These are phyloP conservation scores for Sebastes iracundus DNA, from an alignment of 2,797 vertebrate species.

Conservation along the genomic window DNA sequence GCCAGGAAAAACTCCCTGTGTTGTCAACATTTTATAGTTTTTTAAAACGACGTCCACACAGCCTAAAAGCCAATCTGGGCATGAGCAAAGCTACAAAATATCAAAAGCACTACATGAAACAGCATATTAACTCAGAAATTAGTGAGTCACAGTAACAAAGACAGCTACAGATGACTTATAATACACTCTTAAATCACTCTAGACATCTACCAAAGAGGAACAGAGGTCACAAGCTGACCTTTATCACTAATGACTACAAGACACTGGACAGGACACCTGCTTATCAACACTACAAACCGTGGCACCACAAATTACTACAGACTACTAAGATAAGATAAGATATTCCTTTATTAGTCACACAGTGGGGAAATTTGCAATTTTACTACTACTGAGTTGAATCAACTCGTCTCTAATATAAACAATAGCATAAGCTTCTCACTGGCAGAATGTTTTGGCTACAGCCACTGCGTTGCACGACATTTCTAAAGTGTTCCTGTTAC, in stretches of 20 bases:
- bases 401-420: constrained; percentile 6
- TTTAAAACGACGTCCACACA: accelerated
- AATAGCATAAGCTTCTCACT: constrained; percentile 20
- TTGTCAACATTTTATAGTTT: no score
- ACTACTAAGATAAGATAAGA: no score
- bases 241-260: background rate
- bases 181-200: background rate
- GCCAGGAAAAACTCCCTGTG: no score
- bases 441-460: constrained; percentile 23
- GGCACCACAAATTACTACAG: background rate
- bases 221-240: background rate
- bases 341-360: no score
- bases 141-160: background rate
- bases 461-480: background rate
- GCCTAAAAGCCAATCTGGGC: background rate
- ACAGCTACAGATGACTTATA: background rate
- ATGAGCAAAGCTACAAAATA: background rate
- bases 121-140: background rate
- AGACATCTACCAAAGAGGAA: background rate
- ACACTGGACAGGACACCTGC: background rate
- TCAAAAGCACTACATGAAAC: background rate
- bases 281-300: background rate
- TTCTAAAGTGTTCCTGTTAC: constrained; percentile 10
- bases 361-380: no score
- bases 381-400: background rate